A percentile compares a stretch with the other conserved stretches of the same genome.
Conservation (phyloP, 2,113 vertebrate species). For the Gavialis gangeticus region DNA sequence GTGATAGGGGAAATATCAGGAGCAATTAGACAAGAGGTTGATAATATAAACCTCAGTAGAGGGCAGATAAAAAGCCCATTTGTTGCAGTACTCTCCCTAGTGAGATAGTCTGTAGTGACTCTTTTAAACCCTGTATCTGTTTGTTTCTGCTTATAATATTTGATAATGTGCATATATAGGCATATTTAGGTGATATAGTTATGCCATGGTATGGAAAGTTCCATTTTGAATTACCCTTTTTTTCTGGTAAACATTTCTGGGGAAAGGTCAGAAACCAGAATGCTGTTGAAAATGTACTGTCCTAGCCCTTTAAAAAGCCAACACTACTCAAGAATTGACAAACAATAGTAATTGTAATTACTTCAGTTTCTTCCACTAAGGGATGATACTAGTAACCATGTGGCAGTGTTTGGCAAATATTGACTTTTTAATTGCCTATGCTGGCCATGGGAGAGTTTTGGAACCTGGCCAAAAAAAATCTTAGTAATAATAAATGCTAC, state of each 20-base stretch:
- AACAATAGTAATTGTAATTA: background rate
- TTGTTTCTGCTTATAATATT: background rate
- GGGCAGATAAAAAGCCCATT: background rate
- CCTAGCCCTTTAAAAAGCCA: background rate
- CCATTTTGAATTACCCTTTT: background rate
- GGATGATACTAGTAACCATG: background rate
- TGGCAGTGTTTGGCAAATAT: accelerated
- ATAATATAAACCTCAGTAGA: background rate
- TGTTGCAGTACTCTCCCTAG: background rate
- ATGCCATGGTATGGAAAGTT: background rate
- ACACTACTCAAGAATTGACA: background rate
- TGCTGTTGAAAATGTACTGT: background rate
- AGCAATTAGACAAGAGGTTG: slow-evolving; percentile 6
- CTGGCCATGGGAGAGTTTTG: background rate
- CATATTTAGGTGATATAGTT: background rate
- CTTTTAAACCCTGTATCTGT: background rate
- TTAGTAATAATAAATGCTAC: background rate
- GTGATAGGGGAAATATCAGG: background rate
- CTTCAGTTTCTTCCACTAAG: background rate
- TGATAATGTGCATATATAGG: background rate
- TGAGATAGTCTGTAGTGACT: background rate
- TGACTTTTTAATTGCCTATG: background rate
- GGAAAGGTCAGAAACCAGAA: background rate
- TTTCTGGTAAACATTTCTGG: background rate
- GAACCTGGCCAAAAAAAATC: background rate